A percentile compares a stretch with the other conserved stretches of the same genome.
Evolutionary conservation across 2,113 vertebrate species (phyloP).

Genomic region (Rhinogobius similis): DNA sequence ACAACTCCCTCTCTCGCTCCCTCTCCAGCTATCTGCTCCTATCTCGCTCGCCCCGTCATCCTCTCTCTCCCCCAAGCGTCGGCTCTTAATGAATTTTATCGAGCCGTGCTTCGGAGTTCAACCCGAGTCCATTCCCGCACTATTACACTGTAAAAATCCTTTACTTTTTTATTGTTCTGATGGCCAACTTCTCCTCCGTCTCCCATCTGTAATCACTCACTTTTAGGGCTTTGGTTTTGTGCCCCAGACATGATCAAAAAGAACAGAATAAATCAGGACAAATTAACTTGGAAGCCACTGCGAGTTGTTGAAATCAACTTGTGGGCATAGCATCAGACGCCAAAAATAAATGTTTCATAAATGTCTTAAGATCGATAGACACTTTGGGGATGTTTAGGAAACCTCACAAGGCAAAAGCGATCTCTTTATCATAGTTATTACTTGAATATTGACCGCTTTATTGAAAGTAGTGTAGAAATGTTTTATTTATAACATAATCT

Average conservation of each 20-base stretch:
- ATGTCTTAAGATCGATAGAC: conserved; percentile 42
- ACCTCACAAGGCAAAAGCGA: conserved; percentile 8
- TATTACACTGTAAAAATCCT: conserved; percentile 66
- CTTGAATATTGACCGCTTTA: conserved; percentile 5
- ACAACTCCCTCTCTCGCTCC: conserved; percentile 42
- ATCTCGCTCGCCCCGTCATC: conserved; percentile 11
- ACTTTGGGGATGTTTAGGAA: conserved; percentile 22
- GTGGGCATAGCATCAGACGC: conserved; percentile 31
- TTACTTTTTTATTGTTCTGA: conserved; percentile 48
- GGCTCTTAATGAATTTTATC: conserved; percentile 73
- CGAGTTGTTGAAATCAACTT: conserved; percentile 26
- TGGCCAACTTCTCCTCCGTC: conserved; percentile 41
- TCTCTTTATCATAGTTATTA: conserved; percentile 16
- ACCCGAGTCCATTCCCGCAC: conserved; percentile 63
- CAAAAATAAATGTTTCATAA: conserved; percentile 36
- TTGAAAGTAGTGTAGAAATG: background rate
- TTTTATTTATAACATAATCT: background rate
- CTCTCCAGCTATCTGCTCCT: conserved; percentile 11
- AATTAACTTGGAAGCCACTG: conserved; percentile 16
- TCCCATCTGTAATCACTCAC: conserved; percentile 21
- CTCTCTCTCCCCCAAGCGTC: conserved; percentile 38
- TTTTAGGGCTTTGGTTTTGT: conserved; percentile 32
- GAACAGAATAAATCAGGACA: conserved; percentile 32
- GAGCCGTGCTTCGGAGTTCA: conserved; percentile 67
- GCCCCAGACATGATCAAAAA: conserved; percentile 33